These are phyloP conservation scores for Lucilia sericata DNA, from an alignment of 1,140 invertebrate genomes.

Conservation along the genomic window DNA sequence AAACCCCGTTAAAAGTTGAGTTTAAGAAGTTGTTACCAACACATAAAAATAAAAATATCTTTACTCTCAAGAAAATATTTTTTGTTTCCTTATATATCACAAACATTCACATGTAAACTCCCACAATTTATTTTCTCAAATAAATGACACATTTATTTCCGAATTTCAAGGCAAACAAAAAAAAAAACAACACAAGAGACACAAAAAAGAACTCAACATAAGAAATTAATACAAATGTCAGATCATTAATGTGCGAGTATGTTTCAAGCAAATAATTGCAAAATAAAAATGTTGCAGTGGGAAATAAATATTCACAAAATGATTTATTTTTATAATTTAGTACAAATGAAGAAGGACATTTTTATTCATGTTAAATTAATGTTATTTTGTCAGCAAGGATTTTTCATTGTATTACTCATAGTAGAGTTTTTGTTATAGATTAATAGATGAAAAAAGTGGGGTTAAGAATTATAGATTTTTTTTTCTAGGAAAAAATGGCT, in stretches of 20 bases:
- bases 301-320: neutral
- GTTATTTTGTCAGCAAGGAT: neutral
- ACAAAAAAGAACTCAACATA: neutral
- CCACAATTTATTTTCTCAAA: neutral
- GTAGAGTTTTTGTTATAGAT: neutral
- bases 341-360: neutral
- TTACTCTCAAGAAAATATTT: neutral
- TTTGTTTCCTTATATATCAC: neutral
- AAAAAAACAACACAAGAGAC: neutral
- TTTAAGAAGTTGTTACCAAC: neutral
- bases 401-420: neutral
- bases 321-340: neutral
- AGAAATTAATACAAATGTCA: constrained; percentile 2
- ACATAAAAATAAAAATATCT: neutral
- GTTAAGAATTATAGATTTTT: too few species aligned
- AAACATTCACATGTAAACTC: neutral
- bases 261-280: neutral
- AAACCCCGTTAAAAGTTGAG: neutral
- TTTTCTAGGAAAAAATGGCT: too few species aligned
- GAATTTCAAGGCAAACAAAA: neutral
- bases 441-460: too few species aligned
- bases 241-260: neutral
- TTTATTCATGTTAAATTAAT: neutral
- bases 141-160: constrained; percentile 3
- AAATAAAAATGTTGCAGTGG: neutral